These are phyloP conservation scores for Aphrophora alni DNA, from an alignment of 2,888 invertebrate species.

Conservation along the genomic window DNA sequence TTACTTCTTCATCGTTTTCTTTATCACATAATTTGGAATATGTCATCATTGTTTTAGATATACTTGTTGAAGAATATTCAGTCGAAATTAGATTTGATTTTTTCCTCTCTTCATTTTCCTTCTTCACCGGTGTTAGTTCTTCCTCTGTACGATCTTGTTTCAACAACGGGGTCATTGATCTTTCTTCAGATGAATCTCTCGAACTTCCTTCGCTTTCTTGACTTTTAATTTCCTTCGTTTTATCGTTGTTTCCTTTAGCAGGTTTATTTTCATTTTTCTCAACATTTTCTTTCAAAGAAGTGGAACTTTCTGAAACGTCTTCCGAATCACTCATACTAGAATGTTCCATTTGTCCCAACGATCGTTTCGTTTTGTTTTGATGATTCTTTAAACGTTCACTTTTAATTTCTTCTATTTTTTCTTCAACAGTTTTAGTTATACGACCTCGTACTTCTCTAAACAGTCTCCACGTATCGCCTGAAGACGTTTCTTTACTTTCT, in stretches of 20 bases:
- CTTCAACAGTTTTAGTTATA: conserved; percentile 79
- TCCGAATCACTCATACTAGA: conserved; percentile 73
- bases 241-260: neutral
- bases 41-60: conserved; percentile 15
- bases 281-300: neutral
- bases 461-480: conserved; percentile 71
- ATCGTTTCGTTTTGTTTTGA: conserved; percentile 35
- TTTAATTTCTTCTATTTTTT: conserved; percentile 74
- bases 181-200: conserved; percentile 24
- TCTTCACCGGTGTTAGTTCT: conserved; percentile 2
- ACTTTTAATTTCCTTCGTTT: neutral
- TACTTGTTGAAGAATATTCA: too few relatives aligned
- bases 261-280: conserved; percentile 7
- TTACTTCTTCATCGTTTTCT: conserved; percentile 30
- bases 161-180: conserved; percentile 33
- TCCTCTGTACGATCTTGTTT: neutral
- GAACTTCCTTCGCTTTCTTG: neutral
- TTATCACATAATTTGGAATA: conserved; percentile 29
- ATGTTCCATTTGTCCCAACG: conserved; percentile 58
- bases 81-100: neutral
- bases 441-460: conserved; percentile 76
- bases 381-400: conserved; percentile 59
- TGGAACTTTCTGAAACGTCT: conserved; percentile 55
- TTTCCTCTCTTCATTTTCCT: conserved; percentile 31
- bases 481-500: conserved; percentile 58